Conservation (phyloP, 2,797 vertebrate genomes). For the Oryzias sinensis region DNA sequence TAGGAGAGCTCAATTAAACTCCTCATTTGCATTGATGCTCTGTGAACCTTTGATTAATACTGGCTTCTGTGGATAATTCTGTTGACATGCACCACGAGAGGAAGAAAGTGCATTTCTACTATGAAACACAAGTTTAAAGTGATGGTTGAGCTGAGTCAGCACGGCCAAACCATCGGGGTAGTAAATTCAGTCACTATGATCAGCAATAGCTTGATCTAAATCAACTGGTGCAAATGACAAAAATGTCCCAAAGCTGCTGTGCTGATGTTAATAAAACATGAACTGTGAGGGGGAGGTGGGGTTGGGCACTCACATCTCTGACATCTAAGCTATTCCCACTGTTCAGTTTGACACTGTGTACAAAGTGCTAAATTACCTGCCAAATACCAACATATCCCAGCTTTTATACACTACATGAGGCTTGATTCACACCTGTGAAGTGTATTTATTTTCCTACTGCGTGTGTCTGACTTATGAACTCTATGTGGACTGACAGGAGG, state of each 20-base stretch:
- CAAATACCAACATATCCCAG: slow-evolving; percentile 55
- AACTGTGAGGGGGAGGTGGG: slow-evolving; percentile 23
- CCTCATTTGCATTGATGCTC: slow-evolving; percentile 64
- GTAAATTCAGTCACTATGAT: slow-evolving; percentile 34
- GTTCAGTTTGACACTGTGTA: slow-evolving; percentile 63
- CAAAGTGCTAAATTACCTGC: slow-evolving; percentile 71
- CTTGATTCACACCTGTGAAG: slow-evolving; percentile 52
- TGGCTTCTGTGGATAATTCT: slow-evolving; percentile 62
- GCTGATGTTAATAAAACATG: slow-evolving; percentile 52
- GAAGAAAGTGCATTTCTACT: slow-evolving; percentile 38
- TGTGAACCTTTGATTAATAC: slow-evolving; percentile 67
- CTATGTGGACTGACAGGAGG: slow-evolving; percentile 31
- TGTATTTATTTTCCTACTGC: slow-evolving; percentile 59
- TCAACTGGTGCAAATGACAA: slow-evolving; percentile 40
- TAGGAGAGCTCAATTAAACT: slow-evolving; percentile 71
- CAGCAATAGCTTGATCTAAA: slow-evolving; percentile 42
- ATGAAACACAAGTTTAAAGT: slow-evolving; percentile 43
- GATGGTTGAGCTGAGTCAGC: slow-evolving; percentile 33
- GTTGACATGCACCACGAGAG: slow-evolving; percentile 49
- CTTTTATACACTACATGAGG: slow-evolving; percentile 49
- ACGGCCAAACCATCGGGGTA: slow-evolving; percentile 19
- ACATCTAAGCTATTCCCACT: slow-evolving; percentile 45
- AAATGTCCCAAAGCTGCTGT: slow-evolving; percentile 31
- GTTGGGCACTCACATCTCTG: slow-evolving; percentile 31
- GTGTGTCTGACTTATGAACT: slow-evolving; percentile 55